Evolutionary conservation across 2,888 invertebrate species (phyloP).

Genomic region (Nephrotoma guestfalica): DNA sequence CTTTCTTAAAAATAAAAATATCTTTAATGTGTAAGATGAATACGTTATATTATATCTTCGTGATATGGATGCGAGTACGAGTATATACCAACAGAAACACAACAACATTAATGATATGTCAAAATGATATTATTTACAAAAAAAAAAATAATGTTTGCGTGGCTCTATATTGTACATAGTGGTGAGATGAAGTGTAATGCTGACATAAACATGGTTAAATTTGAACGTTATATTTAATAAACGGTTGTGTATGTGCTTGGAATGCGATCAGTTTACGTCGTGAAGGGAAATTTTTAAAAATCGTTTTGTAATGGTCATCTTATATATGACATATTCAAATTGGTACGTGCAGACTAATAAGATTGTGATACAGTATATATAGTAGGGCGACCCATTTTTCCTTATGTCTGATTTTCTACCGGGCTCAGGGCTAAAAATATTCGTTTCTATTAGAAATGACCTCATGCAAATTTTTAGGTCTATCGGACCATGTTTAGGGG

Average conservation of each 20-base stretch:
- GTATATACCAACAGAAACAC: not conserved
- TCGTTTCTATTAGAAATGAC: too few relatives aligned
- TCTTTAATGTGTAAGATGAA: not conserved
- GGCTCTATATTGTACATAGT: not conserved
- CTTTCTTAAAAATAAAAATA: not conserved
- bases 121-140: not conserved
- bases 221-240: not conserved
- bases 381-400: too few relatives aligned
- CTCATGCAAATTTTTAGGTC: too few relatives aligned
- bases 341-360: too few relatives aligned
- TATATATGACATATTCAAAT: too few relatives aligned
- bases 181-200: not conserved
- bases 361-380: too few relatives aligned
- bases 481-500: too few relatives aligned
- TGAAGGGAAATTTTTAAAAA: too few relatives aligned
- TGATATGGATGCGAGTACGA: not conserved
- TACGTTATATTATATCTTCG: not conserved
- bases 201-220: not conserved
- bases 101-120: not conserved
- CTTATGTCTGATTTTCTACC: too few relatives aligned
- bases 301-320: too few relatives aligned
- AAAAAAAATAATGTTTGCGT: not conserved
- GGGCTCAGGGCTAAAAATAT: too few relatives aligned
- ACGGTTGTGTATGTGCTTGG: not conserved
- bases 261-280: not conserved